phyloP scores from a whole-genome alignment of 2,888 invertebrate genomes.

The Lasius fuliginosus region DNA sequence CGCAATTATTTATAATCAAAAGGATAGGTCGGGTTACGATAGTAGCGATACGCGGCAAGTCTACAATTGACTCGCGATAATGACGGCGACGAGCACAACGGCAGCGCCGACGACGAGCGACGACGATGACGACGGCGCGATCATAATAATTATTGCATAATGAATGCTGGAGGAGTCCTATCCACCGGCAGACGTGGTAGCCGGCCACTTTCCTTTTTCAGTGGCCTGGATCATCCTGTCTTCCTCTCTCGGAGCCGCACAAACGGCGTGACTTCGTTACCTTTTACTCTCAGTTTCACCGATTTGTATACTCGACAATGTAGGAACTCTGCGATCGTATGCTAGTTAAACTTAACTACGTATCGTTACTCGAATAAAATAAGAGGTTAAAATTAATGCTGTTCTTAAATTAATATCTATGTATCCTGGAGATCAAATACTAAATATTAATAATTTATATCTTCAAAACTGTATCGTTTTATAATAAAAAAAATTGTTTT shows the following conservation, averaged over 20 bases:
- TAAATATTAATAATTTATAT: neutral
- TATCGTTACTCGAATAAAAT: conserved; percentile 3
- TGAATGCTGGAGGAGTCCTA: conserved; percentile 71
- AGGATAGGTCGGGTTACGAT: conserved; percentile 64
- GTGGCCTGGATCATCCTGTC: conserved; percentile 84
- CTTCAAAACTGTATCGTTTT: neutral
- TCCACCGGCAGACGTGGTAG: conserved; percentile 76
- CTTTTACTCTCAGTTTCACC: conserved; percentile 65
- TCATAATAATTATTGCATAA: conserved; percentile 84
- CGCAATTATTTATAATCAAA: conserved; percentile 70
- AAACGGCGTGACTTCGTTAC: conserved; percentile 59
- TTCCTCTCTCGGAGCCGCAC: conserved; percentile 76
- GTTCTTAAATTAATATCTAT: neutral
- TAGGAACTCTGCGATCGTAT: conserved; percentile 25
- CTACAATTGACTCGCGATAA: conserved; percentile 70
- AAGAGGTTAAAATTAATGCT: neutral
- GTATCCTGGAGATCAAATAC: neutral
- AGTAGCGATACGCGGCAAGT: conserved; percentile 57
- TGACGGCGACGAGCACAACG: conserved; percentile 70
- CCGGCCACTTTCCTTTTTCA: conserved; percentile 84
- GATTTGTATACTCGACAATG: conserved; percentile 41
- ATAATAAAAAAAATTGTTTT: neutral
- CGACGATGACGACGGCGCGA: conserved; percentile 71
- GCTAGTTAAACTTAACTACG: conserved; percentile 1
- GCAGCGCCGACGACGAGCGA: conserved; percentile 61